A percentile compares a stretch with the other conserved stretches of the same genome.
Evolutionary conservation across 2,888 invertebrate genomes (phyloP).

Genomic region (Cremastinae sp.): DNA sequence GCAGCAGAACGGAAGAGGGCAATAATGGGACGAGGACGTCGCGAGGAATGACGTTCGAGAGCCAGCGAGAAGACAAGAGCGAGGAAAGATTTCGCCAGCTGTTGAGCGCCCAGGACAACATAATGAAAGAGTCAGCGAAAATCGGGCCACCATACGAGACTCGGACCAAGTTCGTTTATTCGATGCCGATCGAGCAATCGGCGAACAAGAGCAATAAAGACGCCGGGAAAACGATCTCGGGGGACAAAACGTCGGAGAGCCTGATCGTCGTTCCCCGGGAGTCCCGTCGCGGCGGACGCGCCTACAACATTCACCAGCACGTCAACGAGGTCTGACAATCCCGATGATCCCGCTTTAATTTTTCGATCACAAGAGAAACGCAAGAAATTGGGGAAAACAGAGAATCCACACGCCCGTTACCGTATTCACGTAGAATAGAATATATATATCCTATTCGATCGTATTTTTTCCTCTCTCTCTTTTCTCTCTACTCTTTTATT

Average conservation of each 20-base stretch:
- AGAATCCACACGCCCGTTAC: not conserved
- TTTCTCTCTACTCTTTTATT: conserved; percentile 29
- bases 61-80: conserved; percentile 67
- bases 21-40: conserved; percentile 61
- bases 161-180: conserved; percentile 75
- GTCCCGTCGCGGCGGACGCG: conserved; percentile 77
- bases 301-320: conserved; percentile 79
- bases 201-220: conserved; percentile 15
- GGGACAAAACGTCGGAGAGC: conserved; percentile 61
- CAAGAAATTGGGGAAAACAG: not conserved
- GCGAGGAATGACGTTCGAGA: conserved; percentile 61
- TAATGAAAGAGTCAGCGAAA: conserved; percentile 75
- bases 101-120: conserved; percentile 77
- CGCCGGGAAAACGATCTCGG: conserved; percentile 23
- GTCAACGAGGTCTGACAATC: conserved; percentile 76
- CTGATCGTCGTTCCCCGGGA: conserved; percentile 74
- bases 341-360: not conserved
- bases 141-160: conserved; percentile 72
- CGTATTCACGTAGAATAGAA: too few relatives aligned
- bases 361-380: not conserved
- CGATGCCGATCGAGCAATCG: conserved; percentile 65
- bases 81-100: conserved; percentile 77
- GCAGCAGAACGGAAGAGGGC: conserved; percentile 49
- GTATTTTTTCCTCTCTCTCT: conserved; percentile 7
- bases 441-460: too few relatives aligned